phyloP scores from a whole-genome alignment of 2,797 vertebrate species.

The Ibycter americanus region DNA sequence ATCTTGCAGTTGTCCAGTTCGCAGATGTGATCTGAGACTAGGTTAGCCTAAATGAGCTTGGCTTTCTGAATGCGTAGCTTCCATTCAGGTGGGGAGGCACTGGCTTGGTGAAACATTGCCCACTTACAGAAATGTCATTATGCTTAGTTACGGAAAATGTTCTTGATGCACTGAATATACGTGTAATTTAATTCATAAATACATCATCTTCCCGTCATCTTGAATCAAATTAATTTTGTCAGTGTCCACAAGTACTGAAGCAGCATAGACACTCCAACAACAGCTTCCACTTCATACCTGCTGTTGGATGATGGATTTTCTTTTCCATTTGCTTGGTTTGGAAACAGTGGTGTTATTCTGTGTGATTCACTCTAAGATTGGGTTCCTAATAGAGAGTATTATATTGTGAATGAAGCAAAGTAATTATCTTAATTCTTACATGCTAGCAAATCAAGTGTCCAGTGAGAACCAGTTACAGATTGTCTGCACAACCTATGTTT shows the following conservation, averaged over 20 bases:
- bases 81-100: not conserved
- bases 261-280: not conserved
- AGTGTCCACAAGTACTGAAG: not conserved
- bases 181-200: not conserved
- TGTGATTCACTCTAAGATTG: not conserved
- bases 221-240: not conserved
- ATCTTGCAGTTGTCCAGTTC: not conserved
- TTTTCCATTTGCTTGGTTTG: not conserved
- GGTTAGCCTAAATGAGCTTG: not conserved
- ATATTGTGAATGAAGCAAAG: not conserved
- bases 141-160: not conserved
- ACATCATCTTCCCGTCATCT: not conserved
- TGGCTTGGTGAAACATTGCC: not conserved
- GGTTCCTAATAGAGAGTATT: not conserved
- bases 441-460: not conserved
- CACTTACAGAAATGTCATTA: not conserved
- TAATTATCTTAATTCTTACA: not conserved
- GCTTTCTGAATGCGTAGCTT: not conserved
- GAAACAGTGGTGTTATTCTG: not conserved
- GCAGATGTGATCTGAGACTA: not conserved
- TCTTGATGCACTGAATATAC: not conserved
- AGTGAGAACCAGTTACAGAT: not conserved
- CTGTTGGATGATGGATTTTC: not conserved
- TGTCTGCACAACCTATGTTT: not conserved
- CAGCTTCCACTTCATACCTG: not conserved